These are phyloP conservation scores for Drosophila anceps DNA, from an alignment of 2,888 invertebrate species.

Conservation along the genomic window DNA sequence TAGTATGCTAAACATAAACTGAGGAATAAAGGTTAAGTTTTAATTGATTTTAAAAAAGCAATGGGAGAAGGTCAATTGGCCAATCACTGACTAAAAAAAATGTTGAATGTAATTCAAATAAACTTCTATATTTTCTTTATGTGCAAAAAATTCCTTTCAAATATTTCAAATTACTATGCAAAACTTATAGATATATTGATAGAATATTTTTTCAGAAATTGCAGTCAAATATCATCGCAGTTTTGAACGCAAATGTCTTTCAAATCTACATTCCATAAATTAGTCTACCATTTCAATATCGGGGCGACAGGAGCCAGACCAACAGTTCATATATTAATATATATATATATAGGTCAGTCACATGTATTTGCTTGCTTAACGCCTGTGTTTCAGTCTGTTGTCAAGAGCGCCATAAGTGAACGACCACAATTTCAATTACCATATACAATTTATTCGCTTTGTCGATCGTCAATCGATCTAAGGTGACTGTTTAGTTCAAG, in stretches of 20 bases:
- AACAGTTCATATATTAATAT: too few species aligned
- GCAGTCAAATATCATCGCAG: too few species aligned
- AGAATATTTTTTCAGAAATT: not conserved
- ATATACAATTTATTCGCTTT: conserved; percentile 65
- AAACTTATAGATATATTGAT: not conserved
- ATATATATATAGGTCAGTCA: too few species aligned
- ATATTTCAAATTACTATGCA: not conserved
- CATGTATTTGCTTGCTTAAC: not conserved
- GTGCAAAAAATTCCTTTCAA: too few species aligned
- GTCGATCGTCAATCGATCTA: conserved; percentile 36
- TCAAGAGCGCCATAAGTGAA: conserved; percentile 56
- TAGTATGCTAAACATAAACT: conserved; percentile 46
- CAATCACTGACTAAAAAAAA: not conserved
- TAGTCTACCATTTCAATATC: not conserved
- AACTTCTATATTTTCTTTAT: too few species aligned
- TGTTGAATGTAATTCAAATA: not conserved
- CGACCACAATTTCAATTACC: conserved; percentile 59
- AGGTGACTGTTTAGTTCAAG: conserved; percentile 43
- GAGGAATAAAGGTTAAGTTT: conserved; percentile 49
- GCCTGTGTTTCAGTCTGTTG: conserved; percentile 45
- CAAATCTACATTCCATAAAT: not conserved
- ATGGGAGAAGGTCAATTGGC: not conserved
- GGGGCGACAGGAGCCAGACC: too few species aligned
- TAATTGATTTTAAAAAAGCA: conserved; percentile 10
- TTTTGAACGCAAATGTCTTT: too few species aligned